phyloP scores from a whole-genome alignment of 2,113 vertebrate species.

The Cinclus mexicanus region DNA sequence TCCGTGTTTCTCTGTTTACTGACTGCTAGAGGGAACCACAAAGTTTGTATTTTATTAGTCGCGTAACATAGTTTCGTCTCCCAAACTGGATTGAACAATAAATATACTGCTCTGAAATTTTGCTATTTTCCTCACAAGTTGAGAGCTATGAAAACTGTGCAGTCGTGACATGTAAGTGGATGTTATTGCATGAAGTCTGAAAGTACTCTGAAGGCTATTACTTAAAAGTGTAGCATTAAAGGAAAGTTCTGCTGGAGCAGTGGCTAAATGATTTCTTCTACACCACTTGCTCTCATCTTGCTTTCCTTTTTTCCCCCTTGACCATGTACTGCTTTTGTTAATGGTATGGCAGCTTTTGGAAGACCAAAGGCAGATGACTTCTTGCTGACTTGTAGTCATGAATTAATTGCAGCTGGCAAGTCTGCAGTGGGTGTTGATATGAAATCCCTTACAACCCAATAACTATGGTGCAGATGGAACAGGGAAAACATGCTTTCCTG shows the following conservation, averaged over 20 bases:
- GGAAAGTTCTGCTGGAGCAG: not conserved
- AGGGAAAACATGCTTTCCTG: not conserved
- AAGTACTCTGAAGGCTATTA: not conserved
- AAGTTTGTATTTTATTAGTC: accelerated
- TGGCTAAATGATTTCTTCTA: not conserved
- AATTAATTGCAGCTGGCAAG: not conserved
- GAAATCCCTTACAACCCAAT: accelerated
- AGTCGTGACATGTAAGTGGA: not conserved
- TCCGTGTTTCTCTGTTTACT: accelerated
- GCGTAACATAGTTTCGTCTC: accelerated
- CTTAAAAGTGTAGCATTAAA: not conserved
- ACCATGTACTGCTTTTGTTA: not conserved
- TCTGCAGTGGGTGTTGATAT: not conserved
- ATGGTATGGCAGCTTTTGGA: not conserved
- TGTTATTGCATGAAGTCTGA: not conserved
- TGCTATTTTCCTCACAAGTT: not conserved
- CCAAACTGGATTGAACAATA: not conserved
- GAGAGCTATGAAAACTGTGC: not conserved
- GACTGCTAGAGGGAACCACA: not conserved
- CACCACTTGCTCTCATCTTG: not conserved
- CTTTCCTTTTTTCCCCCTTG: accelerated
- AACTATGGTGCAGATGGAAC: not conserved
- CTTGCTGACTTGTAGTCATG: not conserved
- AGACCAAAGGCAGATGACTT: not conserved
- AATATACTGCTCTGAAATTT: not conserved